Percentiles rank a stretch among this genome's conserved stretches.
Evolutionary conservation across 2,888 invertebrate species (phyloP).

Genomic region (Parelbella ahira): DNA sequence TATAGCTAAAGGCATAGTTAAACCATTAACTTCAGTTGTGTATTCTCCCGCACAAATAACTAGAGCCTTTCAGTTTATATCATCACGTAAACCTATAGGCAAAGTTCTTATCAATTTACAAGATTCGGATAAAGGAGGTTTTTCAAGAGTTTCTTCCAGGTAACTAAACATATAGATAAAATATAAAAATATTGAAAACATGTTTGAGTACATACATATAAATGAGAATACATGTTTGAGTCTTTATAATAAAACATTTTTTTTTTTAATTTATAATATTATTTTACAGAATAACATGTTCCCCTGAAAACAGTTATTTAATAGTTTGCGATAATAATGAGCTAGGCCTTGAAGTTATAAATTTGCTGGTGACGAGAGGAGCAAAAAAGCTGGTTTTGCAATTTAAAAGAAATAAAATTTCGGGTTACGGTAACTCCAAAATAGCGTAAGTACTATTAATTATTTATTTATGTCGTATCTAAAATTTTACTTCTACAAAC

Average conservation of each 20-base stretch:
- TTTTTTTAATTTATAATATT: no score
- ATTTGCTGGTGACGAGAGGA: slow-evolving; percentile 7
- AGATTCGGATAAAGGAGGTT: no score
- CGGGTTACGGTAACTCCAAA: slow-evolving; percentile 7
- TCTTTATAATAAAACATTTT: no score
- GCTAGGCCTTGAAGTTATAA: slow-evolving; percentile 1
- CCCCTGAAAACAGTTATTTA: not conserved
- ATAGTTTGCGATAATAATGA: not conserved
- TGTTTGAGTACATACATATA: no score
- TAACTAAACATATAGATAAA: no score
- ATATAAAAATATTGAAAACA: no score
- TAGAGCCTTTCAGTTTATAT: not conserved
- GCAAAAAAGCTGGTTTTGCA: slow-evolving; percentile 5
- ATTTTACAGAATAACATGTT: slow-evolving; percentile 4
- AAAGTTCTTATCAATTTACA: slow-evolving; percentile 2
- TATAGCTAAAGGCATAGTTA: slow-evolving; percentile 2
- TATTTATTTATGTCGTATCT: not conserved
- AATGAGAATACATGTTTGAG: no score
- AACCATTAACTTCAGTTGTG: slow-evolving; percentile 5
- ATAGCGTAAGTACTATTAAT: slow-evolving; percentile 3
- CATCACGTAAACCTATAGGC: not conserved
- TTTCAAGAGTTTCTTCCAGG: no score
- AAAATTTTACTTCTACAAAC: not conserved
- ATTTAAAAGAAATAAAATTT: not conserved
- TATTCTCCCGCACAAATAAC: not conserved